Conservation (phyloP, 64 coral and sea anemone species). For the Pocillopora verrucosa region DNA sequence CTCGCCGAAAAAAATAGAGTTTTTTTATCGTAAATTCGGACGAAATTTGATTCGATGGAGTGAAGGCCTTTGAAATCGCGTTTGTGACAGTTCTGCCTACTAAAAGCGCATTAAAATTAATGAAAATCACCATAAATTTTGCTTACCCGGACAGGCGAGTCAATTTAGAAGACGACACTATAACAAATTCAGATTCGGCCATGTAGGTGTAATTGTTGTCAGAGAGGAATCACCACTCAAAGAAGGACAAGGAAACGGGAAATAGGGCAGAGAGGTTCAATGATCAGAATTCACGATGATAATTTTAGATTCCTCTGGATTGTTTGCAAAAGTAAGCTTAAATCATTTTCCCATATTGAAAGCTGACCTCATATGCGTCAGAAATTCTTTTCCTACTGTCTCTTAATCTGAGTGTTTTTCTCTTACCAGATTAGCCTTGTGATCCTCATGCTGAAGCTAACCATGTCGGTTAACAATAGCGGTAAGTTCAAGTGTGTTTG, state of each 20-base stretch:
- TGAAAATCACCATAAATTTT: constrained; percentile 44
- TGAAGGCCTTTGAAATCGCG: not conserved
- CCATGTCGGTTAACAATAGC: constrained; percentile 19
- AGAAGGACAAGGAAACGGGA: not conserved
- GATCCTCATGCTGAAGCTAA: constrained; percentile 33
- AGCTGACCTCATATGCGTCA: not conserved
- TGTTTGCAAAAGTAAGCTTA: not conserved
- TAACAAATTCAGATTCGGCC: not conserved
- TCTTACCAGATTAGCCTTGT: constrained; percentile 9
- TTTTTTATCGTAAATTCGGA: not conserved
- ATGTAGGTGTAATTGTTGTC: not conserved
- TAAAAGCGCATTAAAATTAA: constrained; percentile 49
- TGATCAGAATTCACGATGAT: not conserved
- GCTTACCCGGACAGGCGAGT: constrained; percentile 33
- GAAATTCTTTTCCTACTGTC: not conserved
- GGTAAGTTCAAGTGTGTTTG: constrained; percentile 17
- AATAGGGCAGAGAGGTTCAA: not conserved
- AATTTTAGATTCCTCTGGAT: not conserved
- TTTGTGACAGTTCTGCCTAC: constrained; percentile 4
- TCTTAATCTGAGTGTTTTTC: not conserved
- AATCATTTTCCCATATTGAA: not conserved
- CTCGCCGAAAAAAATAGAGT: not conserved
- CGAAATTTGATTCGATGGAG: not conserved
- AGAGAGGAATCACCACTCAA: not conserved
- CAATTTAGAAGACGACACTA: constrained; percentile 28